Base-by-base conservation (phyloP, 1,140 invertebrate genomes). In the Scaptomyza graminum region DNA sequence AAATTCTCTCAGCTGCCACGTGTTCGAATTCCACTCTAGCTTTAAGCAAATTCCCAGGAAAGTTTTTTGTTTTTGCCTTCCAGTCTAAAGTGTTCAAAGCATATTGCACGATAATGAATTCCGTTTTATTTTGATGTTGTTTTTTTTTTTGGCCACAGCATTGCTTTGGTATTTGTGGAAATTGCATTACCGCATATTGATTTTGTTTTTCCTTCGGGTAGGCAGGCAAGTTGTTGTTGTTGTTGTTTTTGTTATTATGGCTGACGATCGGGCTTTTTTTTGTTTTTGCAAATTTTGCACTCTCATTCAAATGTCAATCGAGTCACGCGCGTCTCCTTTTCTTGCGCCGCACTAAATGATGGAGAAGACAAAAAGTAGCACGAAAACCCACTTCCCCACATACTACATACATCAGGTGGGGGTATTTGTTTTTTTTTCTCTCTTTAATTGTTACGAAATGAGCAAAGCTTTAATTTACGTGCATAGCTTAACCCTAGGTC, bases 271-370 rank as follows among this genome's bases (percentile, higher is more conserved):
- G 67, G n/a, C n/a, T n/a, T 76, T 85, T 73, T 76, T 85, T 57
- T 55, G 71, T 76, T 85, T 69, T 76, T 85, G 62, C 59, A 67
- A 80, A 85, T 85, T 83, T 83, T 68, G 76, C 80, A 80, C 76
- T 87, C 82, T 77, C 69, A 85, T 87, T 85, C 78, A 85, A 85
- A 85, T 85, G 81, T 87, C 81, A 85, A 85, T 74, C 81, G 82
- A 87, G 81, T 85, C 81, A 85, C 82, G 81, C 79, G 79, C 67
- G 69, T 74, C 51, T 51, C 34, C 37, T 12, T 49, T 51, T 22
- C 37, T 12, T 49, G 43, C 51, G 15, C 18, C 37, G 11, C 52
- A 66, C 77, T 55, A 63, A 75, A 66, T 65, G 55, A 9, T 34
- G 31, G 63, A 59, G 37, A 11, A 37, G 66, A 76, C 51, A 43